phyloP scores from a whole-genome alignment of 1,140 invertebrate species.

The Magallana angulata region DNA sequence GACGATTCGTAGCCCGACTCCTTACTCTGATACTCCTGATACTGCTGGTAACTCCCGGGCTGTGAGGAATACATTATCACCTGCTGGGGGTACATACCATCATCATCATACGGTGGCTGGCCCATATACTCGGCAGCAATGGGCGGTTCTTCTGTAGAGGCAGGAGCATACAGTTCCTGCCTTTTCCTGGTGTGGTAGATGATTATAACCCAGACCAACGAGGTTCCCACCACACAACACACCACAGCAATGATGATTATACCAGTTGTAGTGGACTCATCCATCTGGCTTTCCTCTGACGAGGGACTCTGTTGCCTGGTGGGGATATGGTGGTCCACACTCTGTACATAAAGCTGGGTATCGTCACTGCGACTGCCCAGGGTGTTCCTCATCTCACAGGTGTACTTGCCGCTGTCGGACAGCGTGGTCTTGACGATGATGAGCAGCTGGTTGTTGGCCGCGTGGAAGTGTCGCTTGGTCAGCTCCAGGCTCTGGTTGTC shows the following conservation, averaged over 20 bases:
- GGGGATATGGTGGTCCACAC: background rate
- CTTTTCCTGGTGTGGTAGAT: constrained; percentile 89
- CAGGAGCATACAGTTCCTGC: constrained; percentile 76
- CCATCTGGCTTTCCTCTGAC: constrained; percentile 61
- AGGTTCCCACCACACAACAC: constrained; percentile 92
- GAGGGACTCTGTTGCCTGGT: background rate
- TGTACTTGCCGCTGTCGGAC: constrained; percentile 90
- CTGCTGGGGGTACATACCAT: constrained; percentile 69
- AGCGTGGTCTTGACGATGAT: constrained; percentile 90
- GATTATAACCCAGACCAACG: constrained; percentile 93
- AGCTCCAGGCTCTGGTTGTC: constrained; percentile 86
- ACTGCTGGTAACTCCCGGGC: constrained; percentile 67
- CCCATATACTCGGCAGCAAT: constrained; percentile 74
- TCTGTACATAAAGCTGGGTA: constrained; percentile 72
- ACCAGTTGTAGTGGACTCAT: constrained; percentile 87
- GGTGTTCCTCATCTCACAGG: constrained; percentile 88
- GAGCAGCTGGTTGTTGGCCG: constrained; percentile 90
- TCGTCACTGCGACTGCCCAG: constrained; percentile 85
- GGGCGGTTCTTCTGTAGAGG: constrained; percentile 76
- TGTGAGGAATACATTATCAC: constrained; percentile 56
- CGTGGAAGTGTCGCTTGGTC: constrained; percentile 89
- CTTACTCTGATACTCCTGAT: constrained; percentile 74
- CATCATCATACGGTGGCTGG: constrained; percentile 73
- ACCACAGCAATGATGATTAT: constrained; percentile 94
- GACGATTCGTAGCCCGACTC: constrained; percentile 75